These are phyloP conservation scores for Fundulus diaphanus DNA, from an alignment of 2,797 vertebrate species.

Conservation along the genomic window DNA sequence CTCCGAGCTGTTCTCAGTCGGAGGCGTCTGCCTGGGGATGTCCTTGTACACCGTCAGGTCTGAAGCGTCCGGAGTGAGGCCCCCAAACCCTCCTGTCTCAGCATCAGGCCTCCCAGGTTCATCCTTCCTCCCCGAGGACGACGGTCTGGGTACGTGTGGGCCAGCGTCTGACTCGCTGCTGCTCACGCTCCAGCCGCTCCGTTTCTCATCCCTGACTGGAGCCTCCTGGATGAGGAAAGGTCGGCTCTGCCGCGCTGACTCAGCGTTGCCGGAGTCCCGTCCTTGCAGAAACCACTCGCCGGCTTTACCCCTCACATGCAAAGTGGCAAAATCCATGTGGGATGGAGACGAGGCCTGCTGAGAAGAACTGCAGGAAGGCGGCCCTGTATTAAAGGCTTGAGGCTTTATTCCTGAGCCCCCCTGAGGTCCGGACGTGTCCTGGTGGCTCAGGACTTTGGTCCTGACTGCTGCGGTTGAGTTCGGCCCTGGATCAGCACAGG, in stretches of 20 bases:
- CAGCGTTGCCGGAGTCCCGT: conserved; percentile 39
- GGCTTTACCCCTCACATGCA: conserved; percentile 55
- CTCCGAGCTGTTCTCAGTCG: conserved; percentile 18
- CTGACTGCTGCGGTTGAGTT: conserved; percentile 15
- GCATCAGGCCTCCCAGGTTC: conserved; percentile 49
- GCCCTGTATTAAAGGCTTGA: conserved; percentile 4
- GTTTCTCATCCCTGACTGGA: conserved; percentile 82
- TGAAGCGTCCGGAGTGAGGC: conserved; percentile 51
- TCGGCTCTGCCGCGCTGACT: conserved; percentile 38
- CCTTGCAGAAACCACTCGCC: conserved; percentile 65
- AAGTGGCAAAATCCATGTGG: conserved; percentile 8
- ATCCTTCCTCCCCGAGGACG: conserved; percentile 37
- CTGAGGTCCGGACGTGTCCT: conserved; percentile 25
- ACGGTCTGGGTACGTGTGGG: conserved; percentile 19
- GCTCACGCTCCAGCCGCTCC: conserved; percentile 74
- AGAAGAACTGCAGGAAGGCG: conserved; percentile 22
- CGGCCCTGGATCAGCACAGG: conserved; percentile 25
- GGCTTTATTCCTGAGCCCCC: conserved; percentile 17
- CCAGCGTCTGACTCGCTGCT: conserved; percentile 53
- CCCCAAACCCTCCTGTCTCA: conserved; percentile 51
- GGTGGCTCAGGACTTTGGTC: conserved; percentile 27
- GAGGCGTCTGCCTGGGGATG: conserved; percentile 49
- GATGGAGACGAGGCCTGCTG: conserved; percentile 25
- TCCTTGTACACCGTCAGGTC: conserved; percentile 77
- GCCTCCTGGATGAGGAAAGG: conserved; percentile 71